Base-by-base conservation (phyloP, 1,140 invertebrate species). In the Battus philenor region DNA sequence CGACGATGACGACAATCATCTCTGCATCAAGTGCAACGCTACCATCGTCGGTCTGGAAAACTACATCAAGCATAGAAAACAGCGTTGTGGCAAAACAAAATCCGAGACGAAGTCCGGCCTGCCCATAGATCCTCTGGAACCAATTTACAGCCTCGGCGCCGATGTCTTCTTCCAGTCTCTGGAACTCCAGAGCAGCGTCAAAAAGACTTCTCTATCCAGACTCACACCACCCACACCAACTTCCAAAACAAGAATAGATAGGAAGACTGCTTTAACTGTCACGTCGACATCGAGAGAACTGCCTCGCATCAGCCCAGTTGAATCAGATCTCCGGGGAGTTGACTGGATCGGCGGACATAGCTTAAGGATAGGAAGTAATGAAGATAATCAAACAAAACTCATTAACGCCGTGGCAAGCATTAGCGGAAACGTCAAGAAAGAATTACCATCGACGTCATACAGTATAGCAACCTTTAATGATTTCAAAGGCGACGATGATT, bases 81-180 rank as follows among this genome's bases (percentile, higher is more conserved):
- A 89, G 54, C 75, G 89, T 59, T 92, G 91, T 61, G 66, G 75
- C 4, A 87, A 81, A 48, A 45, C 68, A 33, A 85, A 63, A 67
- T 65, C 68, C 27, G 68, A 67, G 11, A 60, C 50, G 44, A 85
- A 78, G 50, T 15, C 71, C 9, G 75, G 67, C 6, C 54, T 80
- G 2, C 59, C 75, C 0, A 80, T 86, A 1, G 74, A 81, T 6
- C 44, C 75, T 0, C 47, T 86, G 22, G 83, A 85, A 38, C 73
- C 78, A 0, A 66, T 79, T 1, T 89, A 90, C 39, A 85, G 88
- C 29, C 73, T 93, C 2, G 93, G 92, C 20, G 93, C 93, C 0
- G 93, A 94, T 63, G 90, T 94, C 8, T 96, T 96, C 66, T 97
- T 96, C 65, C 94, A 91, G 12, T 94, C 93, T 0, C 75, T 97